Evolutionary conservation across 2,113 vertebrate species (phyloP).

Genomic region (Pteruthius melanotis): DNA sequence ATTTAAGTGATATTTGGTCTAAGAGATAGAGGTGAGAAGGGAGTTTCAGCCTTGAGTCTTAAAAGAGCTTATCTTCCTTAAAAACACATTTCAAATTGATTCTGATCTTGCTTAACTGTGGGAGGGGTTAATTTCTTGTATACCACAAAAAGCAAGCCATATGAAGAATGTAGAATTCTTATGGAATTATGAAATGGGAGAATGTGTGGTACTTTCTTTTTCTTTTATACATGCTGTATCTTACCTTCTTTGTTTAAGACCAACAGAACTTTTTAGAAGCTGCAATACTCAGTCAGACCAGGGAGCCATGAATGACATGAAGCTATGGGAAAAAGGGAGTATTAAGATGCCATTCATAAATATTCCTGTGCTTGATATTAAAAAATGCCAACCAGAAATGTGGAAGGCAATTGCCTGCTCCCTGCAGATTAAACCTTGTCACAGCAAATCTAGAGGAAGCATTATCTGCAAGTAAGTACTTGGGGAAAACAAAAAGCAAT

Average conservation of each 20-base stretch:
- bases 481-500: background rate
- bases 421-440: constrained; percentile 96
- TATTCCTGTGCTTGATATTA: constrained; percentile 95
- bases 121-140: background rate
- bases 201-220: background rate
- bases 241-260: constrained; percentile 73
- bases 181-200: background rate
- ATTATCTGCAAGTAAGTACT: constrained; percentile 94
- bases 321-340: constrained; percentile 95
- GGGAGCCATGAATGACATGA: constrained; percentile 97
- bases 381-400: constrained; percentile 92
- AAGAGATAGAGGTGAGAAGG: background rate
- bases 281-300: constrained; percentile 97
- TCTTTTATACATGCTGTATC: background rate
- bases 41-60: background rate
- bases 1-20: background rate
- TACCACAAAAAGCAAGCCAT: background rate
- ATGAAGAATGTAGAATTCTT: background rate
- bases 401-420: constrained; percentile 97
- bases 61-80: background rate
- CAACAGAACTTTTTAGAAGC: constrained; percentile 96
- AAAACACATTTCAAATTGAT: background rate
- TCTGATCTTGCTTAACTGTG: background rate
- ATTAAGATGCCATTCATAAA: constrained; percentile 99
- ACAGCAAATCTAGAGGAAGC: constrained; percentile 92